Evolutionary conservation across 1,140 invertebrate species (phyloP), one percentile per base, ranked within the genome.

Genomic region (Ericerus pela): DNA sequence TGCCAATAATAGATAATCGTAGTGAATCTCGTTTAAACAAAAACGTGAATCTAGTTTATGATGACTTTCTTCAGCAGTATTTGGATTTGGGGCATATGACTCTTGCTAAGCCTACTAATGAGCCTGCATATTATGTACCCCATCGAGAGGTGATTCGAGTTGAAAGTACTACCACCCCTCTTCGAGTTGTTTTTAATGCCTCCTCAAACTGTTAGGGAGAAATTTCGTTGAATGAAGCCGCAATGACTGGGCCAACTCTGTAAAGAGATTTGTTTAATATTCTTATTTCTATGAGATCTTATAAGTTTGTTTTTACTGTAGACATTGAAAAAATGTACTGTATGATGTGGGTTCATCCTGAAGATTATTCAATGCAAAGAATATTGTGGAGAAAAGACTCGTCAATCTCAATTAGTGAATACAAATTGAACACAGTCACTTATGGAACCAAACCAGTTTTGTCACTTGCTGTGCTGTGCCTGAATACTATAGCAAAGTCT

Each of bases 391-490:
- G 29, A 2, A 37, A 33, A 12, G 10, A 22, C 20, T 5, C 22
- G 41, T 20, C 31, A 5, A 41, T 3, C 5, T n/a, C n/a, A n/a
- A n/a, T n/a, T n/a, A n/a, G 22, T 5, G 26, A 11, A 4, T 11
- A 12, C 3, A 14, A 26, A 12, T 51, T 24, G 16, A 29, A 51
- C 22, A 51, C 22, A 2, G 60, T 72, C 1, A 72, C 70, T 2
- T 71, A 69, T 55, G 70, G 69, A 2, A 69, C 66, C 27, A 59
- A 62, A 5, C 61, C 59, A 2, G 69, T 69, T 12, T 62, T 68
- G 0, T 72, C 60, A 59, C 53, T 69, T 30, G 66, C 67, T 2
- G 68, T 62, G 14, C 51, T 65, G 26, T 63, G 60, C 57, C 54
- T 70, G n/a, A 53, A 64, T 24, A 55, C 65, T 33, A 3, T 55